Evolutionary conservation across 92 coral and sea anemone species (phyloP), one percentile per base, ranked within the genome.

Genomic region (Umimayanthus chanpuru): DNA sequence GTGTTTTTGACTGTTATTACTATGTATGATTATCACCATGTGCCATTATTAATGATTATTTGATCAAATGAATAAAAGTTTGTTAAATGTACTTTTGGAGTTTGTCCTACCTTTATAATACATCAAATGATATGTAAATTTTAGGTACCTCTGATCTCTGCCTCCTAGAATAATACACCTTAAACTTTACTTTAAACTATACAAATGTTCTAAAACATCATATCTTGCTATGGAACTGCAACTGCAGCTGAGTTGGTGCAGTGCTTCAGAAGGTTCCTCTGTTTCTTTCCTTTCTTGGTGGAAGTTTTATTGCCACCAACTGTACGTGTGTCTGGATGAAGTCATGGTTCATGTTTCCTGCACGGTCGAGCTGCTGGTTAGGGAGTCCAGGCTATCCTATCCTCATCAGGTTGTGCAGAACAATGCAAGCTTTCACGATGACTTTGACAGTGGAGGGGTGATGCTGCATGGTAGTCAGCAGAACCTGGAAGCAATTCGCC

Each of bases 211-310:
- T 66, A 66, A 66, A 66, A 7, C 72, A 66, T 66, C 72, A 66
- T 66, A 26, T 66, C 72, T 66, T 66, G 72, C 72, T 66, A 66
- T 66, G 72, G 72, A 66, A 20, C 72, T 66, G 72, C 72, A 66
- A 26, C 28, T 66, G 72, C 72, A 66, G 72, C 72, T 66, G 28
- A 66, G 28, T 66, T 66, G 72, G 72, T 26, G 26, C 72, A 66
- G 28, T 7, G 72, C 72, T 66, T 66, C 25, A 66, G 72, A 26
- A 66, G 72, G 72, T 66, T 20, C 72, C 72, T 66, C 72, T 66
- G 72, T 66, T 66, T 66, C 72, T 66, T 66, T 66, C 72, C 72
- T 66, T 66, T 66, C 72, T 66, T 66, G 72, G 72, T 66, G 72
- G 72, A 66, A 66, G 72, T 66, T 26, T 66, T 66, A 66, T 66